Conservation (phyloP, 2,797 vertebrate species). For the Hippocampus kuda region DNA sequence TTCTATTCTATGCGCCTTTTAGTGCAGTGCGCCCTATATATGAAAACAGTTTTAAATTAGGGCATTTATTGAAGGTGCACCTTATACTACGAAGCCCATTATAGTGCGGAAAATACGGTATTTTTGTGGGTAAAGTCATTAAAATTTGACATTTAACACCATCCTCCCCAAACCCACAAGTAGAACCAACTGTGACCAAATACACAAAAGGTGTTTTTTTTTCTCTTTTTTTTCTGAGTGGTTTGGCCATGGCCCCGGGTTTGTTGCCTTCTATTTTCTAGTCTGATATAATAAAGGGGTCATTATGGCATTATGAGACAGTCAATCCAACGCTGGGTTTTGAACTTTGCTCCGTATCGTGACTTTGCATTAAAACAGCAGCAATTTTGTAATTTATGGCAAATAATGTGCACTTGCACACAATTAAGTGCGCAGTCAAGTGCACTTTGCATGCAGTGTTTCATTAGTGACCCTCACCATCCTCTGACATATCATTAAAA, state of each 20-base stretch:
- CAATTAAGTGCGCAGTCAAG: slow-evolving; percentile 43
- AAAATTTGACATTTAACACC: too few species aligned
- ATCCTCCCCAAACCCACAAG: too few species aligned
- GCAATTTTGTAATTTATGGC: slow-evolving; percentile 31
- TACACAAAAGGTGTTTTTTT: background rate
- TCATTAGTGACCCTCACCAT: slow-evolving; percentile 42
- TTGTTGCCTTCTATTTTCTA: background rate
- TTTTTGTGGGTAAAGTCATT: too few species aligned
- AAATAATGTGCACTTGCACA: slow-evolving; percentile 48
- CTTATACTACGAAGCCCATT: too few species aligned
- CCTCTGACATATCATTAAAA: slow-evolving; percentile 41
- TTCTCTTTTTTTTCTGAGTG: background rate
- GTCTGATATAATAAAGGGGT: background rate
- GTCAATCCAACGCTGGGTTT: background rate
- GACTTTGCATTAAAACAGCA: slow-evolving; percentile 21
- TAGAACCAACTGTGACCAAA: too few species aligned
- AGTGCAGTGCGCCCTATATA: too few species aligned
- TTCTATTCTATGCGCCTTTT: too few species aligned
- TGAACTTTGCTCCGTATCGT: slow-evolving; percentile 23
- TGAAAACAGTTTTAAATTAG: too few species aligned
- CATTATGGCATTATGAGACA: background rate
- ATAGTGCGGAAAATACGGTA: too few species aligned
- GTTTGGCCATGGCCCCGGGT: background rate
- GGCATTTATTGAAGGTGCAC: too few species aligned
- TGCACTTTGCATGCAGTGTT: slow-evolving; percentile 36